A percentile compares a stretch with the other conserved stretches of the same genome.
Conservation (phyloP, 2,888 invertebrate genomes). For the Dyspetes luteomarginatus region DNA sequence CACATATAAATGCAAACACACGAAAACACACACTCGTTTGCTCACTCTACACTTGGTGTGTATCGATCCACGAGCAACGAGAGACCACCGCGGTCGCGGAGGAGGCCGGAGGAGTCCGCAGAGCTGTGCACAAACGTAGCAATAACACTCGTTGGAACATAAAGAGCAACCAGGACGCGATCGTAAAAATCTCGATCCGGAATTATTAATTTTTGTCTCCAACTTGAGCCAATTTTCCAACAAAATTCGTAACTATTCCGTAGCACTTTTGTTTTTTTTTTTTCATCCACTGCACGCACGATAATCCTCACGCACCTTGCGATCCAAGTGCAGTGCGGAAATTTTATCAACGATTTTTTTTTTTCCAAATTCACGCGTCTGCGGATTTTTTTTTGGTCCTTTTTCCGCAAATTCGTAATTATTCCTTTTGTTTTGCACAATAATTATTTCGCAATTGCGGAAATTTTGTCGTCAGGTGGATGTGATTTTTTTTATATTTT, state of each 20-base stretch:
- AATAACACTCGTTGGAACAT: conserved; percentile 34
- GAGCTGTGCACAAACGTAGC: conserved; percentile 31
- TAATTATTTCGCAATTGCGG: no score
- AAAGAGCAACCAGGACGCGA: background rate
- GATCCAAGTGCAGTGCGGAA: no score
- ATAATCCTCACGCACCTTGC: no score
- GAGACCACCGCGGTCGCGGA: conserved; percentile 59
- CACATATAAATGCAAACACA: conserved; percentile 9
- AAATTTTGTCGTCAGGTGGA: background rate
- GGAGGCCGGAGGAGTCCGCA: conserved; percentile 46
- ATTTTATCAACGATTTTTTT: background rate
- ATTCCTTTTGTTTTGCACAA: no score
- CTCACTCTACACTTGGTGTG: conserved; percentile 54
- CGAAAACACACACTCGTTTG: conserved; percentile 4
- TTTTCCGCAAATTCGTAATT: no score
- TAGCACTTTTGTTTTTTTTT: no score
- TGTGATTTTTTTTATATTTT: background rate
- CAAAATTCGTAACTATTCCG: no score
- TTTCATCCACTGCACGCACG: no score
- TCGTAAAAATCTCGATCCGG: background rate
- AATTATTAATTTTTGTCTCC: no score
- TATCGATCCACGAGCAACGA: conserved; percentile 64
- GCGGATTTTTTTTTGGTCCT: no score
- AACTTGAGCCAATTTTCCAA: no score
- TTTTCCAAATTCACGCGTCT: no score